Percentiles rank a stretch among this genome's conserved stretches.
These are phyloP conservation scores for Rhineura floridana DNA, from an alignment of 2,113 vertebrate genomes.

Conservation along the genomic window DNA sequence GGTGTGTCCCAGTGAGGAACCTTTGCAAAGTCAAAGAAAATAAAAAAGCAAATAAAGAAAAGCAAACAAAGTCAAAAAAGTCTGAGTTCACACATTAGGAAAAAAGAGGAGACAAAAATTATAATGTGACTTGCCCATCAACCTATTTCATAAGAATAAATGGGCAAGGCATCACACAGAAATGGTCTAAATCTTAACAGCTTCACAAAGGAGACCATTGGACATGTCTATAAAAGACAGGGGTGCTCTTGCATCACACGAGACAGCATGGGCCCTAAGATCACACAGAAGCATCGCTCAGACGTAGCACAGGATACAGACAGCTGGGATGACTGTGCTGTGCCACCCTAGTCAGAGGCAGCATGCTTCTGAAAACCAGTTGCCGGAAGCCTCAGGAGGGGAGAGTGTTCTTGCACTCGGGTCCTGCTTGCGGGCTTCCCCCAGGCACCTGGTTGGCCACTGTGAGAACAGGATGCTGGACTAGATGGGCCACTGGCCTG, in stretches of 20 bases:
- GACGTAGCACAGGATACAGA: not conserved
- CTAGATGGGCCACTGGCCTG: no score
- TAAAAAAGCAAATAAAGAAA: not conserved
- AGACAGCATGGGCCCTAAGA: not conserved
- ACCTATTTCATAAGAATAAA: not conserved
- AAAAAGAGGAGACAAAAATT: no score
- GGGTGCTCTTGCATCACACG: not conserved
- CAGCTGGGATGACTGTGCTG: not conserved
- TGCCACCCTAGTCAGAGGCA: no score
- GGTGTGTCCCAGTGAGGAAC: not conserved
- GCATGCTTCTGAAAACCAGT: no score
- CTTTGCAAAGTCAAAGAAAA: not conserved
- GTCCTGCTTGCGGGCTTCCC: no score
- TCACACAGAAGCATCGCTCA: not conserved
- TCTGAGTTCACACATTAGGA: not conserved
- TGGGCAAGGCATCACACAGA: not conserved
- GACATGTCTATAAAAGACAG: not conserved
- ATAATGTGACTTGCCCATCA: not conserved
- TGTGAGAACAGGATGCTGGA: no score
- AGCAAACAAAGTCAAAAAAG: no score
- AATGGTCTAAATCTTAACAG: not conserved
- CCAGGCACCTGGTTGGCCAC: no score
- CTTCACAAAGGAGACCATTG: not conserved
- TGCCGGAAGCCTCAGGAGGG: no score
- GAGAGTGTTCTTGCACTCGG: no score